Percentiles rank a stretch among this genome's conserved stretches.
These are phyloP conservation scores for Pyrochroa serraticornis DNA, from an alignment of 2,888 invertebrate genomes.

Conservation along the genomic window DNA sequence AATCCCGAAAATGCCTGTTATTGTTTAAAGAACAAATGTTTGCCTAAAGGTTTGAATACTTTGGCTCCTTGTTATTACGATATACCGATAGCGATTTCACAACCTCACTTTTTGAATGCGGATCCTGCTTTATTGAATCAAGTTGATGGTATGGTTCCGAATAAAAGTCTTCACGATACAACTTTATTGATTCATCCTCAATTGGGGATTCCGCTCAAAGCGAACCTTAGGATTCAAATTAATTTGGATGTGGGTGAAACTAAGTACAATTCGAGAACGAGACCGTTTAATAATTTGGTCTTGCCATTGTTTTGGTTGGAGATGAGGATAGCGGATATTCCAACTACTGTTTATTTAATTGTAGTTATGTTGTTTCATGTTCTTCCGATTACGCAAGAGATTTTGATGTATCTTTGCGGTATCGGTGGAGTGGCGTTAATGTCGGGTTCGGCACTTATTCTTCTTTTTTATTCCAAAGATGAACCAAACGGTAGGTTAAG, in stretches of 20 bases:
- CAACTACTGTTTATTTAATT: constrained; percentile 37
- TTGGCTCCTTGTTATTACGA: constrained; percentile 63
- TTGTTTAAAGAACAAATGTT: constrained; percentile 76
- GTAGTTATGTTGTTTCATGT: constrained; percentile 40
- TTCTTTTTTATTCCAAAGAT: constrained; percentile 37
- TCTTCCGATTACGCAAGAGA: constrained; percentile 41
- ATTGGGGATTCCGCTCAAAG: constrained; percentile 69
- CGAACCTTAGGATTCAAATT: constrained; percentile 72
- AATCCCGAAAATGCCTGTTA: constrained; percentile 70
- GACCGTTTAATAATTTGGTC: constrained; percentile 67
- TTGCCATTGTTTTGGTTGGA: constrained; percentile 77
- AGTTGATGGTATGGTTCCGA: constrained; percentile 68
- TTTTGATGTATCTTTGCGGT: constrained; percentile 44
- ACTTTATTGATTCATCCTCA: constrained; percentile 74
- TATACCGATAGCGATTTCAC: constrained; percentile 75
- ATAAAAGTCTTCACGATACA: constrained; percentile 62
- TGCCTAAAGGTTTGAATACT: constrained; percentile 63
- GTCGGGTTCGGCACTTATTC: constrained; percentile 44
- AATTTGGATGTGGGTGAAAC: constrained; percentile 72
- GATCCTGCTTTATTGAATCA: constrained; percentile 64
- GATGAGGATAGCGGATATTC: constrained; percentile 56
- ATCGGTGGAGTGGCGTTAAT: constrained; percentile 49
- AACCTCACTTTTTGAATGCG: constrained; percentile 66
- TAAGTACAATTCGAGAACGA: constrained; percentile 65
- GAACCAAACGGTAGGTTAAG: constrained; percentile 38